These are phyloP conservation scores for Pygmarrhopalites habei DNA, from an alignment of 1,140 invertebrate species.

Conservation along the genomic window DNA sequence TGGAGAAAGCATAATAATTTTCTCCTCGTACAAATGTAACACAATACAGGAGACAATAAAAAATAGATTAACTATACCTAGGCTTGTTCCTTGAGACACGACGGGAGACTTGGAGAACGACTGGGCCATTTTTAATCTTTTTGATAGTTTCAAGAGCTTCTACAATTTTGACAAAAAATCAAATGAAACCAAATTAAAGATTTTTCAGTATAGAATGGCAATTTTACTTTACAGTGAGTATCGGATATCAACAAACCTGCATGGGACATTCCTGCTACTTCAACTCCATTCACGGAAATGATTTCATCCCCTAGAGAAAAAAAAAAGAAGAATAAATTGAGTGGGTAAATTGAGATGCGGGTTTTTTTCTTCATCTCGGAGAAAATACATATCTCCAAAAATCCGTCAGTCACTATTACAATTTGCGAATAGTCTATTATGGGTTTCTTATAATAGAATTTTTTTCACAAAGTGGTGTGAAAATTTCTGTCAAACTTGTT, in stretches of 20 bases:
- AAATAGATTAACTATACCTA: constrained; percentile 14
- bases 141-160: constrained; percentile 85
- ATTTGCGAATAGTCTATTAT: not conserved
- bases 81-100: constrained; percentile 47
- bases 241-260: constrained; percentile 48
- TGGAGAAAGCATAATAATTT: no score
- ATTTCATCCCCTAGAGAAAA: constrained; percentile 78
- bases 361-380: not conserved
- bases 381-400: not conserved
- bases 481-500: no score
- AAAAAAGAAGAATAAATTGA: constrained; percentile 21
- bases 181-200: no score
- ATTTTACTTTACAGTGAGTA: no score
- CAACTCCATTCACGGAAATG: constrained; percentile 74
- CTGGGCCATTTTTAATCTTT: constrained; percentile 73
- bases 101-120: constrained; percentile 71
- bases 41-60: not conserved
- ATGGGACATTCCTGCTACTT: constrained; percentile 76
- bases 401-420: not conserved
- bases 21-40: not conserved
- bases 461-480: no score
- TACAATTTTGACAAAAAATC: constrained; percentile 42
- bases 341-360: not conserved
- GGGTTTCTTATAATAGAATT: no score
- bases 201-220: no score